phyloP scores from a whole-genome alignment of 2,888 invertebrate genomes.

The Ormyrus pomaceus region DNA sequence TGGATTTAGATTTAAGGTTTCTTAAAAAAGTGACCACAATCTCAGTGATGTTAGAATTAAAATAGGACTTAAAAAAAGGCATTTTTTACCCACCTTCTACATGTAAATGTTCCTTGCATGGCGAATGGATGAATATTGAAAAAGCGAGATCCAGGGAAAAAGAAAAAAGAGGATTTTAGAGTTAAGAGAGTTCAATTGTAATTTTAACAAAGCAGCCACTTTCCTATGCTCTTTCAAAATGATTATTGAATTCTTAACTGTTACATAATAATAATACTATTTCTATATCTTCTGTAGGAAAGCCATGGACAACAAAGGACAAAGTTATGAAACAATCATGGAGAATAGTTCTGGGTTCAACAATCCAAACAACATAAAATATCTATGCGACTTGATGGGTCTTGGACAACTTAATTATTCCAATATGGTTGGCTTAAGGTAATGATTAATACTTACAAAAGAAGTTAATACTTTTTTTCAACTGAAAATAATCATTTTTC shows the following conservation, averaged over 20 bases:
- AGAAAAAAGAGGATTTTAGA: constrained; percentile 11
- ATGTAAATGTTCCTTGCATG: not conserved
- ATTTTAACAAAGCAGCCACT: constrained; percentile 70
- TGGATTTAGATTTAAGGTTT: constrained; percentile 28
- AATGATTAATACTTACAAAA: constrained; percentile 58
- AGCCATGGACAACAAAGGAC: constrained; percentile 87
- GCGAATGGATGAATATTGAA: constrained; percentile 10
- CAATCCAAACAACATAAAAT: constrained; percentile 92
- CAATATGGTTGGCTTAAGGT: constrained; percentile 84
- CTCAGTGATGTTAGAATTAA: constrained; percentile 20
- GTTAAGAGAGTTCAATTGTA: constrained; percentile 47
- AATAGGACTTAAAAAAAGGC: constrained; percentile 13
- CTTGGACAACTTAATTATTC: constrained; percentile 83
- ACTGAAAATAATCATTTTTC: no score
- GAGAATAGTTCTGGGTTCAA: constrained; percentile 90
- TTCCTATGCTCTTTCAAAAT: constrained; percentile 62
- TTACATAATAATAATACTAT: constrained; percentile 21
- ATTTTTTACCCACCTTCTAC: constrained; percentile 9
- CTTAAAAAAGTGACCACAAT: constrained; percentile 2
- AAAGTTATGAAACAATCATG: constrained; percentile 88
- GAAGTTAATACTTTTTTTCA: no score
- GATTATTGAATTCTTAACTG: constrained; percentile 21
- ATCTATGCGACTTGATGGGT: constrained; percentile 86
- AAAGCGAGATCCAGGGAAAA: not conserved
- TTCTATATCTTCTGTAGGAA: constrained; percentile 77